Evolutionary conservation across 2,888 invertebrate species (phyloP).

Genomic region (Melanostoma scalare): DNA sequence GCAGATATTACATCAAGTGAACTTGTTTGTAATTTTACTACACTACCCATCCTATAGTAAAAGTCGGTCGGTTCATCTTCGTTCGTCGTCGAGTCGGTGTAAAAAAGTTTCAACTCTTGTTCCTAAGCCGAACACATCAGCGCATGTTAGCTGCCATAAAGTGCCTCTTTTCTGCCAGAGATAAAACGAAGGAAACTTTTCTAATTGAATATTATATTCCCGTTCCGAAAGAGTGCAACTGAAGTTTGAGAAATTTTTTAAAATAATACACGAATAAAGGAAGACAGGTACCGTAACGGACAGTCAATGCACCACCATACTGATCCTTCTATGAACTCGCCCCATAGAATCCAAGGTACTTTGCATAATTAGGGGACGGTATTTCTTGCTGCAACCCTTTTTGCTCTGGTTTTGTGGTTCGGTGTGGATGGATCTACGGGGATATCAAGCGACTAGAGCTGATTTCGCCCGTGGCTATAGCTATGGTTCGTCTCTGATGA

Average conservation of each 20-base stretch:
- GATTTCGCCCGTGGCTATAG: conserved; percentile 37
- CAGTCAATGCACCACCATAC: neutral
- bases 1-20: conserved; percentile 1
- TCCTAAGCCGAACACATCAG: conserved; percentile 30
- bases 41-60: neutral
- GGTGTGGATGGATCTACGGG: conserved; percentile 15
- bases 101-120: conserved; percentile 48
- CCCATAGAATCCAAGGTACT: conserved; percentile 55
- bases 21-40: conserved; percentile 12
- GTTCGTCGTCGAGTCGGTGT: conserved; percentile 2
- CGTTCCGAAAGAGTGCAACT: conserved; percentile 56
- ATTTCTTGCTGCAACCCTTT: conserved; percentile 55
- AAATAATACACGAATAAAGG: neutral
- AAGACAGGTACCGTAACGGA: conserved; percentile 1
- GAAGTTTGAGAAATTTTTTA: neutral
- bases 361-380: conserved; percentile 70
- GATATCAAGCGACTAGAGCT: conserved; percentile 10
- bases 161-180: conserved; percentile 34
- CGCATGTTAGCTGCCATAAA: conserved; percentile 34
- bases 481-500: conserved; percentile 53
- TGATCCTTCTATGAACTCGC: conserved; percentile 56
- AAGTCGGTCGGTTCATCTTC: neutral
- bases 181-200: conserved; percentile 69
- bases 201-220: conserved; percentile 72
- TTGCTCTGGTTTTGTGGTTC: conserved; percentile 9